These are phyloP conservation scores for Solenopsis fugax DNA, from an alignment of 1,140 invertebrate genomes.

Conservation along the genomic window DNA sequence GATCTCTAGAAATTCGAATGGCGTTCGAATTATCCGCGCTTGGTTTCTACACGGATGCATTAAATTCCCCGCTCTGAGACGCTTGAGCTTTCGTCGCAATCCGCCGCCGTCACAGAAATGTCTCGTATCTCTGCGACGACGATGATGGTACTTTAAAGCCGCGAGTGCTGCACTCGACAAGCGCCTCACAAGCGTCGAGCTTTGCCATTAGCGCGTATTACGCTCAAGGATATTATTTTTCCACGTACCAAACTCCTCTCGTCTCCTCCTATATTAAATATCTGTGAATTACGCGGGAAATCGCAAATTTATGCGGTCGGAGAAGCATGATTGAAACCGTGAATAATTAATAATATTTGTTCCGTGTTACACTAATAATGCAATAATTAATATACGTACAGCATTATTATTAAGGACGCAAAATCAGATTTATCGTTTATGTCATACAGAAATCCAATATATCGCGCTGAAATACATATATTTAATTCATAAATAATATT, in stretches of 20 bases:
- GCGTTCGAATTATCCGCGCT: constrained; percentile 55
- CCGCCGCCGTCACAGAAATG: constrained; percentile 61
- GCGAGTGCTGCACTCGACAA: constrained; percentile 76
- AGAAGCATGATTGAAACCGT: neutral
- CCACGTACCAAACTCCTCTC: neutral
- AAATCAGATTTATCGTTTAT: neutral
- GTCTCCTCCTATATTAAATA: neutral
- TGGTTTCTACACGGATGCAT: constrained; percentile 71
- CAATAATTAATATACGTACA: neutral
- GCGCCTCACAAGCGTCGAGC: constrained; percentile 71
- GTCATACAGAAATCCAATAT: neutral
- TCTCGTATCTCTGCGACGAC: constrained; percentile 50
- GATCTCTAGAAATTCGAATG: constrained; percentile 48
- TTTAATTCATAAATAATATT: constrained; percentile 17
- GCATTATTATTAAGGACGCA: neutral
- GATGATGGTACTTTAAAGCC: constrained; percentile 75
- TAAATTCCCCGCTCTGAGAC: constrained; percentile 73
- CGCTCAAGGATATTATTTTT: constrained; percentile 65
- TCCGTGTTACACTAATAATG: neutral
- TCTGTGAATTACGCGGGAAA: neutral
- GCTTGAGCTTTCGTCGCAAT: constrained; percentile 59
- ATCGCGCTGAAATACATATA: neutral
- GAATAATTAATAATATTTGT: neutral
- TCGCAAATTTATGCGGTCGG: neutral
- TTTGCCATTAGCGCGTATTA: constrained; percentile 66